These are phyloP conservation scores for Hoplostethus atlanticus DNA, from an alignment of 2,797 vertebrate genomes.

Conservation along the genomic window DNA sequence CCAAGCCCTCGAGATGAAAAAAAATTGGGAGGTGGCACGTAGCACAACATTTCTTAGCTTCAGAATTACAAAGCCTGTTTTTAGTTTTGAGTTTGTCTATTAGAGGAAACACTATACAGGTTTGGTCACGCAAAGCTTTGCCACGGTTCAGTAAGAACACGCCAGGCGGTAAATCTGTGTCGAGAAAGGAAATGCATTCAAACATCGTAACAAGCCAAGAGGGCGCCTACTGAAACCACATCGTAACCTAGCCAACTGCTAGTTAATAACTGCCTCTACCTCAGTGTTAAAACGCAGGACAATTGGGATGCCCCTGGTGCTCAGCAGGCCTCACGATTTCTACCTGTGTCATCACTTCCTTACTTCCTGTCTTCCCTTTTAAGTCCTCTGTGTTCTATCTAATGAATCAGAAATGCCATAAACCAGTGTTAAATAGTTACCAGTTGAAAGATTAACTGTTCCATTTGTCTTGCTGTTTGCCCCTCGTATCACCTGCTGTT, in stretches of 20 bases:
- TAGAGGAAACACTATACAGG: no score
- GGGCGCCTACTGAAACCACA: conserved; percentile 26
- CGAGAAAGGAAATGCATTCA: conserved; percentile 12
- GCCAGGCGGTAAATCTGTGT: no score
- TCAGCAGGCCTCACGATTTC: background rate
- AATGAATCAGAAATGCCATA: background rate
- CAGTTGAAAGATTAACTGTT: background rate
- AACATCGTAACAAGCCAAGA: conserved; percentile 28
- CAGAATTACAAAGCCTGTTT: conserved; percentile 2
- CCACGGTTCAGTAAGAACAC: no score
- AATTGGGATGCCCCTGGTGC: no score
- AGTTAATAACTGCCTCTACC: no score
- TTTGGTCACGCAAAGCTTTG: no score
- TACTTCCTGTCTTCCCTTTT: background rate
- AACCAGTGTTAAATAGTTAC: background rate
- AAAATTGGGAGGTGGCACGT: background rate
- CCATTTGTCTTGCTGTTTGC: background rate
- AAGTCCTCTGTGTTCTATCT: background rate
- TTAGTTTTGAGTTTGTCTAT: background rate
- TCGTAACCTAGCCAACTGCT: no score
- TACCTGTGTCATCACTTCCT: conserved; percentile 1
- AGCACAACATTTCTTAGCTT: conserved; percentile 17
- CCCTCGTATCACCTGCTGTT: conserved; percentile 20
- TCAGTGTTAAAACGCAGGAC: no score
- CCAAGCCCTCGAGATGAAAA: conserved; percentile 33